These are phyloP conservation scores for Drosophila carrolli DNA, from an alignment of 1,140 invertebrate genomes.

Conservation along the genomic window DNA sequence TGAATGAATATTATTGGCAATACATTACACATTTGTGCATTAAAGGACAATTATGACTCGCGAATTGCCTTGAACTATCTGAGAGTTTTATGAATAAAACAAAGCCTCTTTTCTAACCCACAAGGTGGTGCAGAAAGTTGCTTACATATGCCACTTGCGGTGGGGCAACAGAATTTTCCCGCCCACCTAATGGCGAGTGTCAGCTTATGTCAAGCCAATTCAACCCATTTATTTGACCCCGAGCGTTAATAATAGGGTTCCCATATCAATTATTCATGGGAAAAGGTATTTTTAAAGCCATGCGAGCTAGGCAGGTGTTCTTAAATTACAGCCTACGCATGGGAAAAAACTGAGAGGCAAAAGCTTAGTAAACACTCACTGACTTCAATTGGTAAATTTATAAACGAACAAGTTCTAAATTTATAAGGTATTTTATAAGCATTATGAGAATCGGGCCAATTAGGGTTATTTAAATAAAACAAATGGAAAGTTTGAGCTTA, in stretches of 20 bases:
- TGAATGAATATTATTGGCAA: constrained; percentile 15
- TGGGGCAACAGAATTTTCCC: background rate
- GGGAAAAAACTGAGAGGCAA: background rate
- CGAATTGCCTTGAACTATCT: background rate
- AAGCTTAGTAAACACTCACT: background rate
- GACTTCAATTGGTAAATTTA: background rate
- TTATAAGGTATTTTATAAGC: background rate
- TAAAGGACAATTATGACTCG: constrained; percentile 5
- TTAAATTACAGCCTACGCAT: constrained; percentile 9
- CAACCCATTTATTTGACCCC: constrained; percentile 6
- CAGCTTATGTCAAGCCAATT: constrained; percentile 11
- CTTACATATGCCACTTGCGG: background rate
- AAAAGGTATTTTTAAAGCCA: background rate
- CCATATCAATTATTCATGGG: constrained; percentile 19
- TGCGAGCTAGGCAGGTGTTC: constrained; percentile 15
- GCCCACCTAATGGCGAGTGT: constrained; percentile 10
- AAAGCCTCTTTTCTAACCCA: background rate
- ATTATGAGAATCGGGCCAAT: background rate
- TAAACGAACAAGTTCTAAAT: background rate
- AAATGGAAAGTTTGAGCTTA: background rate
- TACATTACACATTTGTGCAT: constrained; percentile 1
- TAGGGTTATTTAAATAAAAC: background rate
- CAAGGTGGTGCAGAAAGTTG: background rate
- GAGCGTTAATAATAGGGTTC: constrained; percentile 23
- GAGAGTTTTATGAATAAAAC: constrained; percentile 2